Conservation (phyloP, 2,888 invertebrate species). For the Apoderus coryli region DNA sequence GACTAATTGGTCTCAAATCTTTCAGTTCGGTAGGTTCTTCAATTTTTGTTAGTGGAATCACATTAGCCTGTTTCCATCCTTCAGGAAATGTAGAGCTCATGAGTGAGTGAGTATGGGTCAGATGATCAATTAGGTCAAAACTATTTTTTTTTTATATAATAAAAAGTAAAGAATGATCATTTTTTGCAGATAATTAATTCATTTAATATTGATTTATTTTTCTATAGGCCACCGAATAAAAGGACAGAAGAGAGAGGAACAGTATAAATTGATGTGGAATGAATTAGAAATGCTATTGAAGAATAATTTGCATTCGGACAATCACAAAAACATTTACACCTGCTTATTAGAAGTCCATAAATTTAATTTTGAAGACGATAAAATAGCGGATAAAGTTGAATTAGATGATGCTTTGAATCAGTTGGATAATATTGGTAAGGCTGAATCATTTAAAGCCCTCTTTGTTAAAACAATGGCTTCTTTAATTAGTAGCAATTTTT, state of each 20-base stretch:
- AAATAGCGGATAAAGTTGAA: constrained; percentile 42
- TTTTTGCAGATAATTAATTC: too few species aligned
- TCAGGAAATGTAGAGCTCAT: too few species aligned
- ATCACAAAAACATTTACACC: constrained; percentile 63
- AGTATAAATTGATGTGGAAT: constrained; percentile 75
- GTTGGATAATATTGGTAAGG: constrained; percentile 37
- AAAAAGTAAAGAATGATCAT: too few species aligned
- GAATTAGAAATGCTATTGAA: constrained; percentile 77
- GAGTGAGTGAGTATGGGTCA: too few species aligned
- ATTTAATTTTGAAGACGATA: constrained; percentile 43
- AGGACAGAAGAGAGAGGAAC: constrained; percentile 62
- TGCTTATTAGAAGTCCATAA: constrained; percentile 65
- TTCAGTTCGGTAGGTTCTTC: too few species aligned
- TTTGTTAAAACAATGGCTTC: background rate
- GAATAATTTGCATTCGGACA: constrained; percentile 59
- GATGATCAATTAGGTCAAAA: too few species aligned
- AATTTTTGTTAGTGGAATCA: too few species aligned
- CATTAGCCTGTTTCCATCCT: too few species aligned
- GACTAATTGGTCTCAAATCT: too few species aligned
- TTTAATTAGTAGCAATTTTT: too few species aligned
- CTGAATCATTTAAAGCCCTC: constrained; percentile 1
- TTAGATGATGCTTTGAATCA: constrained; percentile 44
- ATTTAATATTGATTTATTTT: too few species aligned
- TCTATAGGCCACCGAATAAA: constrained; percentile 48
- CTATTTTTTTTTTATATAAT: too few species aligned